These are phyloP conservation scores for Entomobrya multifasciata DNA, from an alignment of 2,888 invertebrate genomes.

Conservation along the genomic window DNA sequence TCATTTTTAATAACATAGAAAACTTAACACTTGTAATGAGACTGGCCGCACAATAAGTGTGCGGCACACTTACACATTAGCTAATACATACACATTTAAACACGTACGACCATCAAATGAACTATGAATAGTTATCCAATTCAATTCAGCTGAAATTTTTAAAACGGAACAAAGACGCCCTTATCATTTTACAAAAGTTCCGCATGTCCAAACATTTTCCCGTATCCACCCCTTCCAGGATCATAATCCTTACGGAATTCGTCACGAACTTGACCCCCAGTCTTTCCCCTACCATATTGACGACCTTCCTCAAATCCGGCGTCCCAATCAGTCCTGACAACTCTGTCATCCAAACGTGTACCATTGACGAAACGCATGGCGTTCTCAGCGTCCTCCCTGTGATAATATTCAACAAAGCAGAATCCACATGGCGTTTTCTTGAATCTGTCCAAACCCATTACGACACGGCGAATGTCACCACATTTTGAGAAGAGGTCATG, in stretches of 20 bases:
- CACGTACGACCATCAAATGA: too few relatives aligned
- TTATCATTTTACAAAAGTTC: too few relatives aligned
- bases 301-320: slow-evolving; percentile 98
- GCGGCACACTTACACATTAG: too few relatives aligned
- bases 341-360: slow-evolving; percentile 96
- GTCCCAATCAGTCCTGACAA: slow-evolving; percentile 99
- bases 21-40: too few relatives aligned
- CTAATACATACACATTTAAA: neutral
- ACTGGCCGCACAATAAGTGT: too few relatives aligned
- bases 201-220: slow-evolving; percentile 87
- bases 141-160: too few relatives aligned
- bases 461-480: slow-evolving; percentile 95
- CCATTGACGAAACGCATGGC: slow-evolving; percentile 93
- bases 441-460: slow-evolving; percentile 99
- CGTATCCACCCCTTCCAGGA: slow-evolving; percentile 97
- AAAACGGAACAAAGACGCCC: too few relatives aligned
- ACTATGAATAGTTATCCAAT: too few relatives aligned
- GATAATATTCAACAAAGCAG: slow-evolving; percentile 96
- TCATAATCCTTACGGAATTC: slow-evolving; percentile 99
- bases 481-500: slow-evolving; percentile 97
- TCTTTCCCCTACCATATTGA: slow-evolving; percentile 94
- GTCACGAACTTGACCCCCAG: slow-evolving; percentile 89
- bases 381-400: slow-evolving; percentile 83
- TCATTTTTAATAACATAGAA: too few relatives aligned
- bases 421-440: slow-evolving; percentile 99